A percentile compares a stretch with the other conserved stretches of the same genome.
phyloP scores from a whole-genome alignment of 2,113 vertebrate species.

The Ptilonorhynchus violaceus region DNA sequence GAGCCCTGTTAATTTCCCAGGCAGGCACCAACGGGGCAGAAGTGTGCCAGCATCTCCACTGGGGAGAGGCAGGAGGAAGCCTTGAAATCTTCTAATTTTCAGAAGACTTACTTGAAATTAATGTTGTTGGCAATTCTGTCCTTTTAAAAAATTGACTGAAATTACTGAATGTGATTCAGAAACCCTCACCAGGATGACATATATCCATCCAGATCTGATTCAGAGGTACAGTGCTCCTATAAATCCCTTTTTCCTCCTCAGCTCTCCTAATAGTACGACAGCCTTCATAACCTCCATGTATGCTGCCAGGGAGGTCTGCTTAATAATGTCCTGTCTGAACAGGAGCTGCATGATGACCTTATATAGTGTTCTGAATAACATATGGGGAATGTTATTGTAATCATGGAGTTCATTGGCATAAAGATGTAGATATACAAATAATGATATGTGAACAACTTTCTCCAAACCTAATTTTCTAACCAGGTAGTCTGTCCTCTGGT shows the following conservation, averaged over 20 bases:
- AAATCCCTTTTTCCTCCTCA: background rate
- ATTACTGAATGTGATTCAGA: background rate
- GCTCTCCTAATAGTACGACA: background rate
- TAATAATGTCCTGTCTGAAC: background rate
- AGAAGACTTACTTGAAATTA: background rate
- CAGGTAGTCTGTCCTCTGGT: background rate
- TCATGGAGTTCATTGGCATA: background rate
- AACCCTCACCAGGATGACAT: background rate
- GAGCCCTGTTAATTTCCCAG: background rate
- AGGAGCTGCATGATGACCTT: background rate
- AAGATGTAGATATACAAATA: background rate
- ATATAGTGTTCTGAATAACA: background rate
- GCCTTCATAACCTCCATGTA: background rate
- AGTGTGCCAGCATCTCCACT: background rate
- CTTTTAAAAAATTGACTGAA: background rate
- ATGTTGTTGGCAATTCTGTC: background rate
- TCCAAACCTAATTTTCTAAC: background rate
- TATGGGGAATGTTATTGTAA: background rate
- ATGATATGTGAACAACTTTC: background rate
- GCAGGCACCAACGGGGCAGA: background rate
- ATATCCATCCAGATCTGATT: background rate
- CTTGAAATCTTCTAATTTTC: background rate
- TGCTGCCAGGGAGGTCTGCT: background rate
- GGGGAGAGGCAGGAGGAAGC: background rate
- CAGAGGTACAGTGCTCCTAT: background rate